Percentiles rank a stretch among this genome's conserved stretches.
phyloP scores from a whole-genome alignment of 30 jellyfish, hydroid and myxozoan genomes.

The Aurelia sp. region DNA sequence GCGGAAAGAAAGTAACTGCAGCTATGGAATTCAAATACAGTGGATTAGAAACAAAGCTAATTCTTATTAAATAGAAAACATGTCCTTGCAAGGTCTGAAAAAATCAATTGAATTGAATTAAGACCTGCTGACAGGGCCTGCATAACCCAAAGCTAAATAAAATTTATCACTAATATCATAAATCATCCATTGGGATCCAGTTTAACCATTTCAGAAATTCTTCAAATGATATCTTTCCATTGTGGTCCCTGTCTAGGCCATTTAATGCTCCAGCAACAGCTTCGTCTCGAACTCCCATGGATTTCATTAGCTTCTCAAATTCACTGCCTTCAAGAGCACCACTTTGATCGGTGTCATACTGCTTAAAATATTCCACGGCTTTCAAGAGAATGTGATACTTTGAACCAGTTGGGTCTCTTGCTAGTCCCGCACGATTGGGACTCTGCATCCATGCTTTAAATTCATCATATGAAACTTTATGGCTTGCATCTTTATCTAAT shows the following conservation, averaged over 20 bases:
- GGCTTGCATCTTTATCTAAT: constrained; percentile 73
- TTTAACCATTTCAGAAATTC: constrained; percentile 89
- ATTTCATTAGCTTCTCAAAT: constrained; percentile 54
- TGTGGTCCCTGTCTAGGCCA: constrained; percentile 83
- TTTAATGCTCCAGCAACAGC: constrained; percentile 57
- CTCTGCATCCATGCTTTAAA: constrained; percentile 41
- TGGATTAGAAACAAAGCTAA: too few relatives aligned
- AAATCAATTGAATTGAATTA: too few relatives aligned
- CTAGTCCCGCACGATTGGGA: constrained; percentile 34
- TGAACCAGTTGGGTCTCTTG: constrained; percentile 50
- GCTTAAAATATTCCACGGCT: constrained; percentile 84
- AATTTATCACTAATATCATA: background rate
- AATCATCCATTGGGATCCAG: constrained; percentile 81
- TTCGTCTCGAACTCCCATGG: constrained; percentile 61
- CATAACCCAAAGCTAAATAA: too few relatives aligned
- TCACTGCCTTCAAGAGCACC: constrained; percentile 82
- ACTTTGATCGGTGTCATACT: constrained; percentile 73
- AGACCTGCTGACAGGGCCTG: too few relatives aligned
- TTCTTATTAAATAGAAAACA: too few relatives aligned
- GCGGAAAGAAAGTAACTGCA: too few relatives aligned
- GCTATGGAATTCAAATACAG: too few relatives aligned
- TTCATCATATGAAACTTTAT: constrained; percentile 50
- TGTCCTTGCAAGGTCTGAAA: too few relatives aligned
- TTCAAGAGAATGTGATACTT: constrained; percentile 62
- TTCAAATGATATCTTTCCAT: constrained; percentile 69